Evolutionary conservation across 2,113 vertebrate genomes (phyloP), one percentile per base, ranked within the genome.

Genomic region (Saguinus imperator): DNA sequence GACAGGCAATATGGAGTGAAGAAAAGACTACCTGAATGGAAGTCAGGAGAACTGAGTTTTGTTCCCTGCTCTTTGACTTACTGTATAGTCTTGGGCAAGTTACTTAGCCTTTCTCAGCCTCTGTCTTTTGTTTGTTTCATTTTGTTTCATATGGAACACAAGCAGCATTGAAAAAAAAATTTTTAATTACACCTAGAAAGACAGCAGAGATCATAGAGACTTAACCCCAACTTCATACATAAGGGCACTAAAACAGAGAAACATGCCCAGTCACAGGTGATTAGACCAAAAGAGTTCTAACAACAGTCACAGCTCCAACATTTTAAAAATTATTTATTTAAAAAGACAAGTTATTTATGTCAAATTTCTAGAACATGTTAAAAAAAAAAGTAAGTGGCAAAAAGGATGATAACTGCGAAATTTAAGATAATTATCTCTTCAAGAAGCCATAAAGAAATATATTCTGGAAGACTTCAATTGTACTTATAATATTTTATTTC

Each of bases 121-220:
- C 85, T 68, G 5, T 29, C 81, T 94, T 89, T 73, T 35, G 2
- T 91, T 55, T 72, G 27, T 88, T 75, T 87, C 23, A 68, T 79
- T 95, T 97, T 96, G 75, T 80, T 77, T 86, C 87, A 82, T 35
- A 61, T 25, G 18, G 43, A 93, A 97, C 29, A 68, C 32, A 68
- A 64, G 61, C 27, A 64, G 61, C 12, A 29, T 13, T 64, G 27
- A 29, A 64, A 64, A 29, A 64, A 64, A 64, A 1, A 1, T 2
- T 21, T 77, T 23, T 9, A 72, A 85, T 79, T 14, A 82, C 21
- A 4, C 48, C 20, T 75, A 76, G 66, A 91, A 83, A 64, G 40
- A 79, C 29, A 96, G 50, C 79, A 84, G 37, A 86, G 52, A 94
- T 12, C n/a, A 93, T 7, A 18, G 1, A 72, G 82, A 75, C 55